Evolutionary conservation across 2,888 invertebrate species (phyloP), one percentile per base, ranked within the genome.

Genomic region (Amiota mariae): DNA sequence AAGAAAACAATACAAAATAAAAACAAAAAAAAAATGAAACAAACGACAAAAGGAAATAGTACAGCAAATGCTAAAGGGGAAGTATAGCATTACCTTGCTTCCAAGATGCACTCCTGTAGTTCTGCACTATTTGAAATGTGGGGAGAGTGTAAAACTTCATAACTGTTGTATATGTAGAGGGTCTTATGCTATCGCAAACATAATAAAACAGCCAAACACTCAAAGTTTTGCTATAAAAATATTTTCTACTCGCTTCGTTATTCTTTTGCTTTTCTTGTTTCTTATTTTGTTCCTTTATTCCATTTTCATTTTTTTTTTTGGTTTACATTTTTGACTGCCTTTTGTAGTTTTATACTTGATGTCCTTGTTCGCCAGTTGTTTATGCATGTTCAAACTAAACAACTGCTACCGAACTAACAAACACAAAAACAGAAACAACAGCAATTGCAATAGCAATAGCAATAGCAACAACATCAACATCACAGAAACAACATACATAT

Each of bases 181-280:
- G 36, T 36, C 36, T 6, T 54, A 47, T 72, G 74, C 61, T 73
- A 82, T 78, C 80, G 75, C 79, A 83, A 80, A 85, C 81, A 85
- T 86, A 87, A 88, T 87, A 88, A 86, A 85, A 86, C 86, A 87
- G 87, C 84, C 85, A 87, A 87, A 85, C 86, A 85, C 83, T 86
- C 82, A 81, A 87, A 87, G 80, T 87, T 86, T 84, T 73, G 82
- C 82, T 81, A 85, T 87, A 87, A 87, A 87, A 85, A 87, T 85
- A 82, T 85, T 77, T 77, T 36, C 20, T 20, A 20, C 59, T 20
- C 18, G 11, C 20, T 18, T 20, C 9, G 10, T 0, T 20, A 46
- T 47, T n/a, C 49, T 20, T 61, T 71, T 56, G 49, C 73, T 59
- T 59, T 8, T 59, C 9, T 15, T n/a, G 6, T 15, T 12, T 13